Percentiles rank a stretch among this genome's conserved stretches.
Conservation (phyloP, 1,140 invertebrate genomes). For the Trichonephila inaurata region DNA sequence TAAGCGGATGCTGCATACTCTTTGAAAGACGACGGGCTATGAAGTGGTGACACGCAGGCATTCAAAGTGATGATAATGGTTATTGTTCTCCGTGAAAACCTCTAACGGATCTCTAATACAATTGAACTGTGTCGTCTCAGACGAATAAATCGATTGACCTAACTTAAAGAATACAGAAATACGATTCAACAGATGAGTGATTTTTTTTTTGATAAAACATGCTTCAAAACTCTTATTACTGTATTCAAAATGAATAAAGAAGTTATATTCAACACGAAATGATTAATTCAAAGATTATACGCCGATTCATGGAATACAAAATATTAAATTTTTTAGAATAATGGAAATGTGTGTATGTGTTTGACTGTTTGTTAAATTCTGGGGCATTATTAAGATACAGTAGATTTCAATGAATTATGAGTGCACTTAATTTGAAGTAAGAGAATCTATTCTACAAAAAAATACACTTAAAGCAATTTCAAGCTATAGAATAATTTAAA, state of each 20-base stretch:
- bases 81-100: background rate
- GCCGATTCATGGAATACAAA: too few relatives aligned
- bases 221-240: background rate
- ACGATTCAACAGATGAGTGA: background rate
- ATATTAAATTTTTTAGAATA: too few relatives aligned
- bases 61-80: slow-evolving; percentile 3
- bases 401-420: too few relatives aligned
- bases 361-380: too few relatives aligned
- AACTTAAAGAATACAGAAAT: slow-evolving; percentile 17
- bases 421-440: too few relatives aligned
- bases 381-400: too few relatives aligned
- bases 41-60: slow-evolving; percentile 3
- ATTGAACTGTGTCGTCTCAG: slow-evolving; percentile 47
- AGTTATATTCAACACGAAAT: background rate
- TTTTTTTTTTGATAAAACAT: background rate
- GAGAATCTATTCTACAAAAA: too few relatives aligned
- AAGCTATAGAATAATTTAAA: too few relatives aligned
- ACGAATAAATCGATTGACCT: slow-evolving; percentile 45
- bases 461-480: too few relatives aligned
- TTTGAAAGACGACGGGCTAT: background rate
- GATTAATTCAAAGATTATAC: too few relatives aligned
- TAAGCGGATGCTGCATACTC: background rate
- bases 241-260: background rate
- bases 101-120: slow-evolving; percentile 45
- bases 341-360: too few relatives aligned